Evolutionary conservation across 2,113 vertebrate genomes (phyloP).

Genomic region (Herpetotheres cachinnans): DNA sequence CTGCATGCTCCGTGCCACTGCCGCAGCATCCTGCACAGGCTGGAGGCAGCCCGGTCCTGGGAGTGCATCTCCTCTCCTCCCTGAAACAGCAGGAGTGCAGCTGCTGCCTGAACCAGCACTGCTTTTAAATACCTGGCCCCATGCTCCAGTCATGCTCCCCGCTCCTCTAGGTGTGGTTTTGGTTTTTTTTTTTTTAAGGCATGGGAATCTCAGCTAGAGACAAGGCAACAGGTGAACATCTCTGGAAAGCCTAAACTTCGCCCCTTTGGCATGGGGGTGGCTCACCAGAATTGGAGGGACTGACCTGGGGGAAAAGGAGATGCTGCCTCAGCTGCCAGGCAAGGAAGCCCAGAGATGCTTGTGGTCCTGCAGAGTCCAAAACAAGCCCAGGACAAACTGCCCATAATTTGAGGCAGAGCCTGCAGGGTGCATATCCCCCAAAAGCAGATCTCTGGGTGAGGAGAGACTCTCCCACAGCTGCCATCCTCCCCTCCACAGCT

Average conservation of each 20-base stretch:
- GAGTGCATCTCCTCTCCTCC: background rate
- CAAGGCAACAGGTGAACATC: background rate
- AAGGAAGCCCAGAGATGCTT: background rate
- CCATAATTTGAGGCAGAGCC: background rate
- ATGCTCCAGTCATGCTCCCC: background rate
- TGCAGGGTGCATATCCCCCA: background rate
- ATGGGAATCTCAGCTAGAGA: background rate
- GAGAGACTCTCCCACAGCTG: background rate
- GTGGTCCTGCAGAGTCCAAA: background rate
- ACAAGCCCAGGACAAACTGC: background rate
- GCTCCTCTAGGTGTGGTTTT: background rate
- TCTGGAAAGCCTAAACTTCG: background rate
- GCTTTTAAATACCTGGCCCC: background rate
- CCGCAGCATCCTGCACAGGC: background rate
- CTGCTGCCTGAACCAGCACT: background rate
- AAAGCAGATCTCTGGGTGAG: no score
- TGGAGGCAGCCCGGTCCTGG: background rate
- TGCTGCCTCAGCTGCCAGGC: background rate
- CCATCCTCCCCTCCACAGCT: no score
- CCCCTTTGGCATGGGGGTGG: background rate
- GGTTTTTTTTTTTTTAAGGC: no score
- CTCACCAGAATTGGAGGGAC: background rate
- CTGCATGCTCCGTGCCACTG: fast-evolving
- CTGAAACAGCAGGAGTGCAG: background rate
- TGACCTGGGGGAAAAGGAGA: background rate